These are phyloP conservation scores for Heliconius himera DNA, from an alignment of 1,140 invertebrate species.

Conservation along the genomic window DNA sequence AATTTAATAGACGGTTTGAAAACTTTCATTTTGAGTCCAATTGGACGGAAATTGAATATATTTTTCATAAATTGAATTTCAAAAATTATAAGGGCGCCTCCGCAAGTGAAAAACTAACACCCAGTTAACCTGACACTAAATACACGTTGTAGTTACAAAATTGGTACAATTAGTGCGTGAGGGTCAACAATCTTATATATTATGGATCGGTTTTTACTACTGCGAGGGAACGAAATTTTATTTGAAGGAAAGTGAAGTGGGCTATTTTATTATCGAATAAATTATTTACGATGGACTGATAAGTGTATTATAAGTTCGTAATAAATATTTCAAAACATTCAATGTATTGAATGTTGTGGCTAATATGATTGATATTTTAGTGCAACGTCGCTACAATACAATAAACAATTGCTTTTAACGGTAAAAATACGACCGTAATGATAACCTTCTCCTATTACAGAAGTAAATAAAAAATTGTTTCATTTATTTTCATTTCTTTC, in stretches of 20 bases:
- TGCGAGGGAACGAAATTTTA: neutral
- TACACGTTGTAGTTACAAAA: conserved; percentile 13
- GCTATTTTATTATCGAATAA: conserved; percentile 1
- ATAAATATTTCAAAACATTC: conserved; percentile 2
- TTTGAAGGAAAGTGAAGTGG: neutral
- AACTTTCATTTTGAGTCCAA: neutral
- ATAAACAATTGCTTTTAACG: neutral
- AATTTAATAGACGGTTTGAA: conserved; percentile 16
- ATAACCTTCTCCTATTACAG: neutral
- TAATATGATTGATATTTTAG: neutral
- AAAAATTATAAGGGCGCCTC: conserved; percentile 25
- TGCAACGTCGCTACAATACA: neutral
- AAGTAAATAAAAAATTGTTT: no score
- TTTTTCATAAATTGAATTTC: conserved; percentile 10
- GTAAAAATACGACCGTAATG: no score
- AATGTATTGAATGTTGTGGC: neutral
- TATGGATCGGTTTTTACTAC: conserved; percentile 3
- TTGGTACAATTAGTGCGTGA: conserved; percentile 9
- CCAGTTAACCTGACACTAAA: conserved; percentile 21
- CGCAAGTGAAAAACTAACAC: conserved; percentile 17
- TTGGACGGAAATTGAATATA: conserved; percentile 13
- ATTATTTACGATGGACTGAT: neutral
- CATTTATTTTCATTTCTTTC: no score
- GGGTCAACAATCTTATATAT: conserved; percentile 13
- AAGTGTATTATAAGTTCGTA: neutral